Base-by-base conservation (phyloP, 2,888 invertebrate genomes). In the Atherix ibis region DNA sequence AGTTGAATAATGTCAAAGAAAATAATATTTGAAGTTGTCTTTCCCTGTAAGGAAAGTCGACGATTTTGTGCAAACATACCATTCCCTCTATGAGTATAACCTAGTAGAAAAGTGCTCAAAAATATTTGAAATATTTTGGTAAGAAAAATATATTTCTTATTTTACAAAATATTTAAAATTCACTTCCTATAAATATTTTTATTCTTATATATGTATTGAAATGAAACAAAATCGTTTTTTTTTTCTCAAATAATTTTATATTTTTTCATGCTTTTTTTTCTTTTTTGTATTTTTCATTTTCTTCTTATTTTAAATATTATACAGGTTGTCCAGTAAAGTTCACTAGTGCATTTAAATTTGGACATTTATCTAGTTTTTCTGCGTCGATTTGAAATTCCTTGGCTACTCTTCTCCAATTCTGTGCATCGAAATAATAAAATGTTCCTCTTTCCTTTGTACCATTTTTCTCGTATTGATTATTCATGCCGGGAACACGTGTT, bases 371-470 rank as follows among this genome's bases (percentile, higher is more conserved):
- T 63, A 98, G 71, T 70, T 95, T 94, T 68, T 89, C 91, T 71
- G 97, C 95, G 68, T 98, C 97, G 66, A 98, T 72, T 68, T 89
- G 84, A 71, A 98, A 94, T 67, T 97, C 97, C 67, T 95, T 97
- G 57, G 92, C 81, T 59, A 94, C 89, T 73, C 95, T 97, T 62
- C 95, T 75, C 97, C 98, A 98, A 66, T 85, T 94, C 66, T 89
- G 85, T 57, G 91, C 91, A 68, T 98, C 98, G 64, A 98, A 98
- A 68, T 94, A 94, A 69, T 91, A 95, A 70, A 98, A 98, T 53
- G 94, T 95, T 67, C 97, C 97, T 56, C 94, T 76, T 70, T 98
- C 97, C 66, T 91, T 97, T 48, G 87, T 85, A 51, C 79, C 76
- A 46, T 91, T 94, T 66, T 95, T 97, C 63, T 97, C 91, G 50